Evolutionary conservation across 2,113 vertebrate genomes (phyloP), one percentile per base, ranked within the genome.

Genomic region (Laticauda laticaudata): DNA sequence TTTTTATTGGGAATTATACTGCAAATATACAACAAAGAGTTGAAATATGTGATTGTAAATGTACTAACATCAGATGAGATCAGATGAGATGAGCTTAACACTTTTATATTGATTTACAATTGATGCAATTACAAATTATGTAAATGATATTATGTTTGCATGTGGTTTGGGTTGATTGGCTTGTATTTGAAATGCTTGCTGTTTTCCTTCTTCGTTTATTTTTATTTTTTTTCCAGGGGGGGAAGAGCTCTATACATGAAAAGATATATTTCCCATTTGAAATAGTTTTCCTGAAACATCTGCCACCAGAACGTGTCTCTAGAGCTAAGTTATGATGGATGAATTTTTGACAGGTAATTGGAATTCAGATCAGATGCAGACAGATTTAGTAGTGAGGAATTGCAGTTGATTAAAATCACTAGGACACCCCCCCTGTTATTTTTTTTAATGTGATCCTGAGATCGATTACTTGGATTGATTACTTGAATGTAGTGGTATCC

Each of bases 301-400:
- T 98, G 98, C 97, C 97, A 96, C 96, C 97, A 97, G 95, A 96
- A 97, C 96, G 95, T 98, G 97, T 97, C 97, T 96, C 97, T 97
- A 97, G 95, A 97, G 95, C 93, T 95, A 93, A 93, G 96, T 96
- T 95, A 92, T 97, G 98, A 98, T 96, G 97, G 97, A 98, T 98
- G 97, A 96, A 97, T 98, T 98, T 97, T 97, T 98, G 98, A 98
- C 97, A 98, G 97, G 97, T 97, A 97, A 98, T 98, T 97, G 97
- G 96, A 98, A 97, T 97, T 98, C 97, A 98, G 97, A 98, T 98
- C 97, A 98, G 97, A 97, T 97, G 96, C 94, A 95, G 97, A 95
- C 96, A 98, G 97, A 98, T 98, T 97, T 97, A 98, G 95, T 96
- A 95, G 95, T 92, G 81, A 95, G 97, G 97, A 97, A 95, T 97